Conservation (phyloP, 2,113 vertebrate species). For the Callaeas wilsoni region DNA sequence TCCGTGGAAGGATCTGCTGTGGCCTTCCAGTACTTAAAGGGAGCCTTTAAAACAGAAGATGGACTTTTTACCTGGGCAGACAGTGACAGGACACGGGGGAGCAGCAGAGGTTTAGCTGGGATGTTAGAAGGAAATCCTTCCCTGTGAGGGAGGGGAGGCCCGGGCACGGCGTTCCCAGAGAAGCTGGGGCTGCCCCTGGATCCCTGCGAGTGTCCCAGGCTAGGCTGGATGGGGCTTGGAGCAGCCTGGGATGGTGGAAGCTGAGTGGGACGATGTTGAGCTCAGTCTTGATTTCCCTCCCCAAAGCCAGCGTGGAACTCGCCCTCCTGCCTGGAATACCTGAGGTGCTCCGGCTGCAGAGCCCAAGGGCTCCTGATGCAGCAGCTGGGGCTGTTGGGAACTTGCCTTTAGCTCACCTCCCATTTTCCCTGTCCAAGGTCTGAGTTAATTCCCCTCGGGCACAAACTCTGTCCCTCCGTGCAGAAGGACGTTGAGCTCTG, state of each 20-base stretch:
- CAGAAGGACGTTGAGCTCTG: neutral
- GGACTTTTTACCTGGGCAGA: neutral
- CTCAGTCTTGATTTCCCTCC: neutral
- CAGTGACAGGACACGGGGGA: neutral
- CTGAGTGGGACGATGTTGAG: neutral
- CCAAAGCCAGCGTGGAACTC: neutral
- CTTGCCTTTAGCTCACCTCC: neutral
- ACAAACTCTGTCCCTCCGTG: accelerated
- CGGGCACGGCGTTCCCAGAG: neutral
- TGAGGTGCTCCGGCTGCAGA: neutral
- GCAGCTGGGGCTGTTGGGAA: neutral
- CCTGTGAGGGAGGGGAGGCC: neutral
- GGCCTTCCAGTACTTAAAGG: neutral
- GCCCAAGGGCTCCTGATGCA: neutral
- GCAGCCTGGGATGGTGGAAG: neutral
- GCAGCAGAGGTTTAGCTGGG: neutral
- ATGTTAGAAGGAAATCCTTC: neutral
- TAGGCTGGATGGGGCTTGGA: neutral
- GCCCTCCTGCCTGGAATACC: neutral
- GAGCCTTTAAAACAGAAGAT: neutral
- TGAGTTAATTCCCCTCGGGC: neutral
- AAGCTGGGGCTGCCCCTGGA: neutral
- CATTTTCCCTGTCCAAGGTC: neutral
- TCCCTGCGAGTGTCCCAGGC: neutral
- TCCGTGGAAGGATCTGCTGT: neutral